These are phyloP conservation scores for Lamproptera curius DNA, from an alignment of 2,888 invertebrate species.

Conservation along the genomic window DNA sequence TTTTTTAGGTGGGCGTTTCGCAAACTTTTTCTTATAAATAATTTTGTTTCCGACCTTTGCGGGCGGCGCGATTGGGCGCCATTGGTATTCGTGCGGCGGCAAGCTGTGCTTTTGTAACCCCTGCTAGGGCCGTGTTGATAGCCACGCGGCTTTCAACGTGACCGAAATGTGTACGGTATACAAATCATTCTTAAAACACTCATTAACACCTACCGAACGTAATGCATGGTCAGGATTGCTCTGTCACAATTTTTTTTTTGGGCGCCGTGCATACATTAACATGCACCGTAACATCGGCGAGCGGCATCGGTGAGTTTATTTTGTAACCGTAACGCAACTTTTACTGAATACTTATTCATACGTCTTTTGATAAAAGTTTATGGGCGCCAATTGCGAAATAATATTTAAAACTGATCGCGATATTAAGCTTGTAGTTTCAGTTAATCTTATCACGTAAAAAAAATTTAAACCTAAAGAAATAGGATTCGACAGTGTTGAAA, in stretches of 20 bases:
- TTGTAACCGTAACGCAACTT: neutral
- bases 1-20: conserved; percentile 67
- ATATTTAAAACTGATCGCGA: too few relatives aligned
- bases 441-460: too few relatives aligned
- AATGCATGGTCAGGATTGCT: conserved; percentile 24
- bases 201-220: conserved; percentile 27
- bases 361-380: too few relatives aligned
- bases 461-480: too few relatives aligned
- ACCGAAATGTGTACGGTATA: conserved; percentile 44
- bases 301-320: neutral
- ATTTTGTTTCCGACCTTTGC: conserved; percentile 75
- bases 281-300: conserved; percentile 2
- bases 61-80: conserved; percentile 66
- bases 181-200: conserved; percentile 39
- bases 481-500: too few relatives aligned
- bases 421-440: too few relatives aligned
- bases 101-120: conserved; percentile 66
- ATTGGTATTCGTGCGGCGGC: conserved; percentile 71
- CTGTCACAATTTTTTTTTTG: conserved; percentile 17
- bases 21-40: conserved; percentile 71
- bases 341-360: neutral
- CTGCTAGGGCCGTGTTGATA: conserved; percentile 46
- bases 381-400: too few relatives aligned
- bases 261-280: conserved; percentile 5
- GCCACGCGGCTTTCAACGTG: conserved; percentile 43